phyloP scores from a whole-genome alignment of 2,113 vertebrate genomes.

The Brachionichthys hirsutus region DNA sequence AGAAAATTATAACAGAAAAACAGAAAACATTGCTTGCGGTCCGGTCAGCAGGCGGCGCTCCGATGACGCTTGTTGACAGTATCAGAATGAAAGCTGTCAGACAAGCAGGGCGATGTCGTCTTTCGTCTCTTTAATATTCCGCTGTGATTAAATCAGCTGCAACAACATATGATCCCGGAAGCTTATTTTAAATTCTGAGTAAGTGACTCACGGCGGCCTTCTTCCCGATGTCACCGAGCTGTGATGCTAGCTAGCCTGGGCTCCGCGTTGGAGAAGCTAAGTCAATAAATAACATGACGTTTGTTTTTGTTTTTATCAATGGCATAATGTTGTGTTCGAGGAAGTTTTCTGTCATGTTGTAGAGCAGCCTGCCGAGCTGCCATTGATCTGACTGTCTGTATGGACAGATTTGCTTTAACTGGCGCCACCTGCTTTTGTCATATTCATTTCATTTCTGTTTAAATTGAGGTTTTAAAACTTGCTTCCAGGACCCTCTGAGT shows the following conservation, averaged over 20 bases:
- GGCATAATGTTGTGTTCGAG: neutral
- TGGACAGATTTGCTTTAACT: too few relatives aligned
- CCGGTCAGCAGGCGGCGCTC: constrained; percentile 25
- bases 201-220: neutral
- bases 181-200: neutral
- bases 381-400: neutral
- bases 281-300: neutral
- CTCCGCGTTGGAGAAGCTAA: neutral
- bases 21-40: too few relatives aligned
- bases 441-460: neutral
- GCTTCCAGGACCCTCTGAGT: constrained; percentile 15
- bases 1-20: neutral
- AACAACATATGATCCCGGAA: neutral
- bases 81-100: neutral
- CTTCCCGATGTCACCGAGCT: neutral
- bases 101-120: constrained; percentile 36
- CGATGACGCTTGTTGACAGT: constrained; percentile 17
- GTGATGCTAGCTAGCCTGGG: constrained; percentile 14
- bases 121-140: neutral
- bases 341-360: neutral
- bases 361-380: neutral
- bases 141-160: constrained; percentile 9
- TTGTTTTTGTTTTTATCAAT: neutral
- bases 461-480: neutral
- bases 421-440: too few relatives aligned